These are phyloP conservation scores for Conus betulinus DNA, from an alignment of 1,140 invertebrate species.

Conservation along the genomic window DNA sequence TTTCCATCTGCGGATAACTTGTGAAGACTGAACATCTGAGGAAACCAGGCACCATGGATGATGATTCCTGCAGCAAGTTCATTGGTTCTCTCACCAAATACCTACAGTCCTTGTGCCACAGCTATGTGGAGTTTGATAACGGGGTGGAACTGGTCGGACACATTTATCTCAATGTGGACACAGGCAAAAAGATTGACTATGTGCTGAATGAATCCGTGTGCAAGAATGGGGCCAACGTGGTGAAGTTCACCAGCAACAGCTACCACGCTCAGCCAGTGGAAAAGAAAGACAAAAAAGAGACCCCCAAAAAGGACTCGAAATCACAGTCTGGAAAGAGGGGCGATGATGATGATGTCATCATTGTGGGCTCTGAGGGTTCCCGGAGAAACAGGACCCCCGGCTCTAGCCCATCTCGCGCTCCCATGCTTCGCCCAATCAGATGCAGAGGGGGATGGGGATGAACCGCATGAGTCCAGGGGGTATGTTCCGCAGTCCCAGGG, in stretches of 20 bases:
- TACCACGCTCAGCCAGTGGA: constrained; percentile 48
- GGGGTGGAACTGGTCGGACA: constrained; percentile 48
- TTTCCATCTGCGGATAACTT: background rate
- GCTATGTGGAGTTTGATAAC: constrained; percentile 46
- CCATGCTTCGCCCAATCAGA: background rate
- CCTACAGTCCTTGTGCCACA: constrained; percentile 46
- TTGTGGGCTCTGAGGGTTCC: constrained; percentile 31
- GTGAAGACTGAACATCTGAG: background rate
- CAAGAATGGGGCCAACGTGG: constrained; percentile 45
- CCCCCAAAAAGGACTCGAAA: constrained; percentile 21
- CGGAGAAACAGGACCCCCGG: background rate
- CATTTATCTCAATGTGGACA: constrained; percentile 47
- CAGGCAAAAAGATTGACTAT: constrained; percentile 48
- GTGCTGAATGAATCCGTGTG: constrained; percentile 50
- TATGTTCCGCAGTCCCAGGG: constrained; percentile 11
- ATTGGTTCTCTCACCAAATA: constrained; percentile 45
- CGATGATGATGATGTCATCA: constrained; percentile 42
- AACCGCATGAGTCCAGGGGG: constrained; percentile 1
- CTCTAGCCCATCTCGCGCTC: background rate
- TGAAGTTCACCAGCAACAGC: constrained; percentile 49
- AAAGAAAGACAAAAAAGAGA: constrained; percentile 13
- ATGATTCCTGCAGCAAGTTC: constrained; percentile 43
- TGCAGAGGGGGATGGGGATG: constrained; percentile 5
- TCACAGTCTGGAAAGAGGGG: constrained; percentile 21
- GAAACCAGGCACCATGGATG: constrained; percentile 36